phyloP scores from a whole-genome alignment of 2,888 invertebrate species.

The Eledone cirrhosa region DNA sequence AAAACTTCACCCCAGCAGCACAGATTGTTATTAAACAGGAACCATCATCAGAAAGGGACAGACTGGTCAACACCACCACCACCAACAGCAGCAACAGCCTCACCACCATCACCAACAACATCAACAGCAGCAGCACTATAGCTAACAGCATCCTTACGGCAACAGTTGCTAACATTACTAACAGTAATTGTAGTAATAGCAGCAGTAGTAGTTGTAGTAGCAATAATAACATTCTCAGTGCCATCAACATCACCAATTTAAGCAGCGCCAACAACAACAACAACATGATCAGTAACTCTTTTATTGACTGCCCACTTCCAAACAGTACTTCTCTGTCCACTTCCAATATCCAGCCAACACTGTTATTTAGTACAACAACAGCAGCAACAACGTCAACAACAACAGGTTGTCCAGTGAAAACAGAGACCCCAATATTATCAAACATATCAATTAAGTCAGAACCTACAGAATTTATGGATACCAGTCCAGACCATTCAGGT shows the following conservation, averaged over 20 bases:
- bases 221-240: too few species aligned
- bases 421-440: conserved; percentile 69
- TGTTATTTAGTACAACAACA: conserved; percentile 60
- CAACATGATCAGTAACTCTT: conserved; percentile 50
- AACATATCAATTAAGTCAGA: conserved; percentile 81
- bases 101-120: background rate
- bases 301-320: conserved; percentile 30
- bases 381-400: conserved; percentile 40
- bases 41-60: conserved; percentile 40
- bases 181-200: too few species aligned
- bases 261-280: conserved; percentile 43
- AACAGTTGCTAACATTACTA: conserved; percentile 42
- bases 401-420: conserved; percentile 31
- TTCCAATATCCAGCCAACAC: conserved; percentile 65
- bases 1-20: conserved; percentile 59
- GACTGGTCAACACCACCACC: conserved; percentile 33
- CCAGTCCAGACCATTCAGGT: conserved; percentile 46
- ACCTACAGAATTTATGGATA: conserved; percentile 61
- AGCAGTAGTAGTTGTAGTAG: too few species aligned
- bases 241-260: conserved; percentile 41
- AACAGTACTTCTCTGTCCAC: too few species aligned
- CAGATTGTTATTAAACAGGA: conserved; percentile 52
- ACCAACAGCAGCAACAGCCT: conserved; percentile 11
- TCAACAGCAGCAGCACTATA: background rate
- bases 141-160: conserved; percentile 37